phyloP scores from a whole-genome alignment of 37 sponge, comb jelly and placozoan species.

The Hexactinellida sp. region DNA sequence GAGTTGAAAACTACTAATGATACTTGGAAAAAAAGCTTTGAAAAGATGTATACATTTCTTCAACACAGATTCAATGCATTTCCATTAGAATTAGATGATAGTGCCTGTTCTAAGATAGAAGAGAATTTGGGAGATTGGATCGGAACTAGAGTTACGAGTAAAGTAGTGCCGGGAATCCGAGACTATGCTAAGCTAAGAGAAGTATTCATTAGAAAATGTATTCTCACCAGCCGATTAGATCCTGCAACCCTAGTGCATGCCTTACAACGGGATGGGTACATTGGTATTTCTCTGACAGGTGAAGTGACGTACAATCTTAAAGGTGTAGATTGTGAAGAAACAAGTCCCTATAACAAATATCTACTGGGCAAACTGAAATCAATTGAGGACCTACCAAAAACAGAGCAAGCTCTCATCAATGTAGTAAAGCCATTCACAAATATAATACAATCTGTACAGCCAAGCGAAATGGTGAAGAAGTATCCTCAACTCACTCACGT shows the following conservation, averaged over 20 bases:
- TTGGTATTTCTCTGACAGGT: not conserved
- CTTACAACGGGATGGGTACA: not conserved
- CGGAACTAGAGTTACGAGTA: not conserved
- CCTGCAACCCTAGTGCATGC: not conserved
- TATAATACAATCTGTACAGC: not conserved
- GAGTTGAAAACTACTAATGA: not conserved
- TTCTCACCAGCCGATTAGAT: not conserved
- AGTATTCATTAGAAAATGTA: not conserved
- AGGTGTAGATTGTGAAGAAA: not conserved
- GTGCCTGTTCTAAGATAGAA: not conserved
- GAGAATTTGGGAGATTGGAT: not conserved
- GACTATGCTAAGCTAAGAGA: not conserved
- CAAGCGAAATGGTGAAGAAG: not conserved
- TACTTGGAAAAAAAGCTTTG: not conserved
- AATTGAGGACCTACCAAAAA: not conserved
- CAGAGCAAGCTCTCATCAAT: not conserved
- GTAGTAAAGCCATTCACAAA: not conserved
- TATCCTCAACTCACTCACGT: not conserved
- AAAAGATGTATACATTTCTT: not conserved
- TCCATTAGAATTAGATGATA: not conserved
- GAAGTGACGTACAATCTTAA: not conserved
- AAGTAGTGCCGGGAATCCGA: not conserved
- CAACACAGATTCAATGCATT: not conserved
- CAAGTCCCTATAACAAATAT: not conserved
- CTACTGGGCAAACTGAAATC: not conserved